Evolutionary conservation across 2,113 vertebrate species (phyloP).

Genomic region (Dipodomys ordii): DNA sequence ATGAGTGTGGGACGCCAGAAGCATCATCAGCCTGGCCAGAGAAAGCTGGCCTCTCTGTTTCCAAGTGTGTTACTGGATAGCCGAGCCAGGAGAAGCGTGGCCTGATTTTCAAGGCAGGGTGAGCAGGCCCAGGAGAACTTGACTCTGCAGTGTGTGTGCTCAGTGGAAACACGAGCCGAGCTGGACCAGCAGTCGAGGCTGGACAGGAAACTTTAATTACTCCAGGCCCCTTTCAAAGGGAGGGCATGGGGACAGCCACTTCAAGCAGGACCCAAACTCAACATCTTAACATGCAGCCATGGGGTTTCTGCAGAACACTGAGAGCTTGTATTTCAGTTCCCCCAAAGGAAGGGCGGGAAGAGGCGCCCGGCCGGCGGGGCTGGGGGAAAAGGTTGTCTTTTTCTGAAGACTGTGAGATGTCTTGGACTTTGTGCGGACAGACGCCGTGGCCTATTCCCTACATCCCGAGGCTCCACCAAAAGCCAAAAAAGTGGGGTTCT

Average conservation of each 20-base stretch:
- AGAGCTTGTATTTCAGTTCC: constrained; percentile 50
- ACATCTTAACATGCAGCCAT: neutral
- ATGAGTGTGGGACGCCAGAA: constrained; percentile 60
- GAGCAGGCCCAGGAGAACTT: constrained; percentile 47
- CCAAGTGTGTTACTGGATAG: constrained; percentile 66
- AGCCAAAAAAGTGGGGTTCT: neutral
- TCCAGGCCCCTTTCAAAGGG: neutral
- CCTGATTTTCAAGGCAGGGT: constrained; percentile 71
- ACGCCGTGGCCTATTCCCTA: neutral
- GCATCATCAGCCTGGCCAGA: neutral
- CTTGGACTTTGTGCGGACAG: neutral
- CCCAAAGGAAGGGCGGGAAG: constrained; percentile 60
- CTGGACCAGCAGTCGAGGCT: neutral
- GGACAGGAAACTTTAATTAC: constrained; percentile 59
- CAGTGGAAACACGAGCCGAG: constrained; percentile 37
- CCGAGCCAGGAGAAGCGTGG: constrained; percentile 33
- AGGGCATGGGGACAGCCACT: neutral
- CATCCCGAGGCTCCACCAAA: neutral
- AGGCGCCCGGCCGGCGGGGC: neutral
- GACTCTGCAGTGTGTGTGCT: neutral
- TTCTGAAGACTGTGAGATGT: constrained; percentile 27
- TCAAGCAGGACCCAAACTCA: neutral
- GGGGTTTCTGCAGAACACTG: neutral
- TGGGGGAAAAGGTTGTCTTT: neutral
- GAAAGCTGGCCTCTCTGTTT: neutral